Conservation (phyloP, 2,888 invertebrate genomes). For the Alcis repandata region DNA sequence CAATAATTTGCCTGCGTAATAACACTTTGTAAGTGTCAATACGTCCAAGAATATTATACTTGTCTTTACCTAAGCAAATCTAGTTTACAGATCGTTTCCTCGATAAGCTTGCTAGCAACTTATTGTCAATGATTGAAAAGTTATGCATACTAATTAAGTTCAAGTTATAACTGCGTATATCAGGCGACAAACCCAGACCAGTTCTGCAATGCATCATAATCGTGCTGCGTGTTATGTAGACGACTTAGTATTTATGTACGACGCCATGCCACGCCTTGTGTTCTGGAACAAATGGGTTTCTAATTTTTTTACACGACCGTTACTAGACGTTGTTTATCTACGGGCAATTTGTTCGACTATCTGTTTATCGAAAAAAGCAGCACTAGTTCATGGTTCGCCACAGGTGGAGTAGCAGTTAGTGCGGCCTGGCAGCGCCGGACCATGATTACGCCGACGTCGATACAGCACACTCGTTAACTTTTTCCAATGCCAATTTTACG, state of each 20-base stretch:
- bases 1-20: background rate
- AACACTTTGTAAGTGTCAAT: background rate
- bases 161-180: constrained; percentile 10
- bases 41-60: background rate
- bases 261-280: constrained; percentile 4
- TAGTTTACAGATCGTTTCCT: constrained; percentile 15
- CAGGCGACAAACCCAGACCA: constrained; percentile 11
- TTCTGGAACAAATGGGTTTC: constrained; percentile 11
- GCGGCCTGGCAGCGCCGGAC: constrained; percentile 7
- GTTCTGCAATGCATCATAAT: constrained; percentile 36
- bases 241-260: constrained; percentile 14
- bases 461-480: constrained; percentile 66
- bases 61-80: background rate
- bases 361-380: constrained; percentile 27
- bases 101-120: constrained; percentile 10
- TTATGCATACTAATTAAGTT: constrained; percentile 19
- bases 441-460: constrained; percentile 61
- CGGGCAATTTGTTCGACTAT: constrained; percentile 50
- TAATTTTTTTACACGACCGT: constrained; percentile 31
- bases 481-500: constrained; percentile 73
- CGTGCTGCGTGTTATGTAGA: constrained; percentile 23
- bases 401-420: background rate
- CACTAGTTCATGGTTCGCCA: constrained; percentile 9
- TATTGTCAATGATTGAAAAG: constrained; percentile 24
- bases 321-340: constrained; percentile 48